phyloP scores from a whole-genome alignment of 2,888 invertebrate genomes.

The Ophraella communa region DNA sequence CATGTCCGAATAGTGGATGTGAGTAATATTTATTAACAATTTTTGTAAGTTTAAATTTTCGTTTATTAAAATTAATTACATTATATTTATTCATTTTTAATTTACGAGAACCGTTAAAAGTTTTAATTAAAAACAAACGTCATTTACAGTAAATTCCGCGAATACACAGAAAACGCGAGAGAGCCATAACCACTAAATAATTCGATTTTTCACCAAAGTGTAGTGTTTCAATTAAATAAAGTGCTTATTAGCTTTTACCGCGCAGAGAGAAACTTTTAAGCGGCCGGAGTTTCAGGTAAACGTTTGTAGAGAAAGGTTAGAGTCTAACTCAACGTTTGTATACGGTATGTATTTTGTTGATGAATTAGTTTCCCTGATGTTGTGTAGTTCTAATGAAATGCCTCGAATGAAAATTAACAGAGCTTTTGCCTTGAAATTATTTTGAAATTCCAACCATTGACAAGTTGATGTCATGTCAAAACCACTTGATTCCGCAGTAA shows the following conservation, averaged over 20 bases:
- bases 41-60: too few species aligned
- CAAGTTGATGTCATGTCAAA: constrained; percentile 24
- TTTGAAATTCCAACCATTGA: constrained; percentile 22
- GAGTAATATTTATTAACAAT: too few species aligned
- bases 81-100: background rate
- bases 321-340: background rate
- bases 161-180: background rate
- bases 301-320: constrained; percentile 14
- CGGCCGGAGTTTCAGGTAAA: constrained; percentile 18
- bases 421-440: constrained; percentile 19
- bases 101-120: background rate
- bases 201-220: constrained; percentile 11
- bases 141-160: constrained; percentile 1
- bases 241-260: constrained; percentile 23
- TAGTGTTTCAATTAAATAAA: constrained; percentile 27
- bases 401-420: constrained; percentile 18
- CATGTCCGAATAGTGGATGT: too few species aligned
- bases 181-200: constrained; percentile 18
- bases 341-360: constrained; percentile 17
- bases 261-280: constrained; percentile 18
- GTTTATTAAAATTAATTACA: too few species aligned
- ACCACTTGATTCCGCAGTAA: constrained; percentile 13
- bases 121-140: constrained; percentile 2
- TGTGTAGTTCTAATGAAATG: constrained; percentile 22
- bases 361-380: constrained; percentile 17